Conservation (phyloP, 2,797 vertebrate species). For the Mareca penelope region DNA sequence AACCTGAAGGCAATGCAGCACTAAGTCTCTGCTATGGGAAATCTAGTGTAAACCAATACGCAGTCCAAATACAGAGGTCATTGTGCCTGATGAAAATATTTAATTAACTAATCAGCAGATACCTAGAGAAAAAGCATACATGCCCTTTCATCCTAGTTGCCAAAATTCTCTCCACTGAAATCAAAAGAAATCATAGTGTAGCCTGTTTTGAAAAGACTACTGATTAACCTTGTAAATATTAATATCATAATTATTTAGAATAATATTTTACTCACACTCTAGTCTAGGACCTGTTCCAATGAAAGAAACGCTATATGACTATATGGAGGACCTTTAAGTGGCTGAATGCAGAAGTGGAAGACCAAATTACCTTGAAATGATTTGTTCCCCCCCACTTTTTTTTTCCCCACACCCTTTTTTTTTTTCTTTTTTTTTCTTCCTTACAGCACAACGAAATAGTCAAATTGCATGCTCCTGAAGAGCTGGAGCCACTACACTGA, state of each 20-base stretch:
- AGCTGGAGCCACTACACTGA: neutral
- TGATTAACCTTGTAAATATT: slow-evolving; percentile 15
- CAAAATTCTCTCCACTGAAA: slow-evolving; percentile 18
- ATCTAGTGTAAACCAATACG: slow-evolving; percentile 21
- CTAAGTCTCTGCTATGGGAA: neutral
- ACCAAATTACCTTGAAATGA: neutral
- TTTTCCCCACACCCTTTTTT: too few species aligned
- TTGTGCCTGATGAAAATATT: slow-evolving; percentile 38
- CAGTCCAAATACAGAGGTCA: slow-evolving; percentile 12
- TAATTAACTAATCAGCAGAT: slow-evolving; percentile 55
- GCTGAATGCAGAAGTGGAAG: neutral
- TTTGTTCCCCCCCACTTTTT: neutral
- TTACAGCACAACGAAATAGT: neutral
- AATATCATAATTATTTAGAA: slow-evolving; percentile 40
- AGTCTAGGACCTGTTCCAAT: neutral
- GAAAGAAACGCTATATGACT: neutral
- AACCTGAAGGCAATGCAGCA: neutral
- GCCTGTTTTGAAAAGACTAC: slow-evolving; percentile 32
- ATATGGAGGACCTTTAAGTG: neutral
- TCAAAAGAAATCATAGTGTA: slow-evolving; percentile 15
- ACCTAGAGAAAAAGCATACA: slow-evolving; percentile 57
- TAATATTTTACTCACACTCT: slow-evolving; percentile 53
- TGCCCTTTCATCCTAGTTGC: slow-evolving; percentile 15
- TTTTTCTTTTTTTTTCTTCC: too few species aligned
- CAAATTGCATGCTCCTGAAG: neutral